A percentile compares a stretch with the other conserved stretches of the same genome.
phyloP scores from a whole-genome alignment of 2,113 vertebrate species.

The Odobenus rosmarus region DNA sequence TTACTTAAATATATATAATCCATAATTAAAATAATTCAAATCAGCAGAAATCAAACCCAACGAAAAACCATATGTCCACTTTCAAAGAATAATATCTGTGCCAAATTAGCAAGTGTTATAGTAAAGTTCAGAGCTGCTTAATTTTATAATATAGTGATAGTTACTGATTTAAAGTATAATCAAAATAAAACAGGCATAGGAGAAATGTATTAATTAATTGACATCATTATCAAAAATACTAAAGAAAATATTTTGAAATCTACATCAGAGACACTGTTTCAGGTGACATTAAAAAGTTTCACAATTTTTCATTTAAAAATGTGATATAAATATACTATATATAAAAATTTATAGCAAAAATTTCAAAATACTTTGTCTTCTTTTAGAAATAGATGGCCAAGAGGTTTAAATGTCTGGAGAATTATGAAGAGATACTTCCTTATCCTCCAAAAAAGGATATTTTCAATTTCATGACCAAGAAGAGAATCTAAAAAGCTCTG shows the following conservation, averaged over 20 bases:
- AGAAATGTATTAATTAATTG: slow-evolving; percentile 26
- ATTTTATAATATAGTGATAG: not conserved
- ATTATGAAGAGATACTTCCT: slow-evolving; percentile 33
- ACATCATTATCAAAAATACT: not conserved
- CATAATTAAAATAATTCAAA: slow-evolving; percentile 22
- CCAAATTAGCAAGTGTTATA: not conserved
- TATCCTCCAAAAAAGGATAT: slow-evolving; percentile 31
- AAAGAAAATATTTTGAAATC: slow-evolving; percentile 40
- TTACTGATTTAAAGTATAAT: not conserved
- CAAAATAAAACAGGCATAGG: not conserved
- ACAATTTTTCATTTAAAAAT: not conserved
- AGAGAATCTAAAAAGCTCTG: slow-evolving; percentile 77
- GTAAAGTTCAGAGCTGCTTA: not conserved
- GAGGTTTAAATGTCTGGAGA: slow-evolving; percentile 55
- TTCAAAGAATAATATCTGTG: not conserved
- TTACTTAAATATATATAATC: not conserved
- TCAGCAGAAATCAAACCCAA: not conserved
- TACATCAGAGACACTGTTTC: not conserved
- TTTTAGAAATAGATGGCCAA: slow-evolving; percentile 37
- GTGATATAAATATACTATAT: not conserved
- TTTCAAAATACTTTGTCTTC: slow-evolving; percentile 35
- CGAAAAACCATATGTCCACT: not conserved
- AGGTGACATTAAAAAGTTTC: not conserved
- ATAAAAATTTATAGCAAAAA: slow-evolving; percentile 49
- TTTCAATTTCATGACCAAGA: slow-evolving; percentile 69